Conservation (phyloP, 2,113 vertebrate species). For the Salminus brasiliensis region DNA sequence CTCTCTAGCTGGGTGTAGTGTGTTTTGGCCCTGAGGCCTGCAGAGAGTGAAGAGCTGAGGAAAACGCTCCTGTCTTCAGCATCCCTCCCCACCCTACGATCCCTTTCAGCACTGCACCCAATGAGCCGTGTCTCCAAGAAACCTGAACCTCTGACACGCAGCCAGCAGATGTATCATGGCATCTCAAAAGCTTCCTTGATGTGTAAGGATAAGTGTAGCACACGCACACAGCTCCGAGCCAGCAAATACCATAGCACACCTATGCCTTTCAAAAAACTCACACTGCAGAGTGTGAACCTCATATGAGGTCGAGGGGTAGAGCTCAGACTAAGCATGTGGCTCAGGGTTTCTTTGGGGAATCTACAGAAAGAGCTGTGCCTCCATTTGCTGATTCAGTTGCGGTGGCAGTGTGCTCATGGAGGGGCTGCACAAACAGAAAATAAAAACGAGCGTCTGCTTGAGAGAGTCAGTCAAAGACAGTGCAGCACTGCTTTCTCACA, state of each 20-base stretch:
- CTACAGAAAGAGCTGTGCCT: background rate
- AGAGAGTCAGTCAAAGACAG: slow-evolving; percentile 45
- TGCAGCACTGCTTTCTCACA: slow-evolving; percentile 64
- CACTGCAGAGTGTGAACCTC: too few species aligned
- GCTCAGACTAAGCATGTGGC: background rate
- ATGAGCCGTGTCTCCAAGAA: slow-evolving; percentile 11
- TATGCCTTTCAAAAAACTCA: too few species aligned
- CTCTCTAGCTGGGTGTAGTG: background rate
- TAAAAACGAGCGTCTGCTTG: slow-evolving; percentile 50
- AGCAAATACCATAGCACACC: background rate
- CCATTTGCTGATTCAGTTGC: slow-evolving; percentile 47
- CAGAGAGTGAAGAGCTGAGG: slow-evolving; percentile 15
- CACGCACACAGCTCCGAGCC: background rate
- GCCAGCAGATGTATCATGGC: slow-evolving; percentile 1
- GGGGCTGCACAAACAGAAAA: slow-evolving; percentile 59
- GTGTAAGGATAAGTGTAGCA: background rate
- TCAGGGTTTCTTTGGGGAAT: background rate
- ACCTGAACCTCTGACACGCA: background rate
- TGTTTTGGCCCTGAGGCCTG: slow-evolving; percentile 11
- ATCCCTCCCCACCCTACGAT: slow-evolving; percentile 10
- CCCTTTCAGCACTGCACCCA: slow-evolving; percentile 4
- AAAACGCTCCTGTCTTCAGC: slow-evolving; percentile 8
- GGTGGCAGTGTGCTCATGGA: slow-evolving; percentile 41
- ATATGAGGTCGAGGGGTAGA: too few species aligned
- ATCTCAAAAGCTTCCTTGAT: background rate